Conservation (phyloP, 2,797 vertebrate species). For the Danio albolineatus region DNA sequence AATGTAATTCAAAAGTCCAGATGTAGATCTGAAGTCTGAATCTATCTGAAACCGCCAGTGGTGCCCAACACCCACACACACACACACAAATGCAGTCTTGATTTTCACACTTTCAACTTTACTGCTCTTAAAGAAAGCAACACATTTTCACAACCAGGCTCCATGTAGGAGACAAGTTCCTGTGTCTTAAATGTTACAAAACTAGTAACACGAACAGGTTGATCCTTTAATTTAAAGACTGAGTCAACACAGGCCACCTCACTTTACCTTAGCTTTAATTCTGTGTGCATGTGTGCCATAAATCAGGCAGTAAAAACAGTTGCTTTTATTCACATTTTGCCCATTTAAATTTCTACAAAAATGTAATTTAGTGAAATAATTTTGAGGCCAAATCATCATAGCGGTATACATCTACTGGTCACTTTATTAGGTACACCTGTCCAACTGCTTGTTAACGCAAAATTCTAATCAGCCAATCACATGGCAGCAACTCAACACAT, state of each 20-base stretch:
- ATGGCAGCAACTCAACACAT: too few relatives aligned
- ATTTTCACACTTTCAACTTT: constrained; percentile 10
- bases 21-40: constrained; percentile 40
- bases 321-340: not conserved
- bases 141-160: constrained; percentile 22
- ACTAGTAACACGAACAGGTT: not conserved
- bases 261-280: constrained; percentile 15
- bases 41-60: not conserved
- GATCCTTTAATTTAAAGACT: too few relatives aligned
- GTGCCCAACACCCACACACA: constrained; percentile 1
- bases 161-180: constrained; percentile 14
- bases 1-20: constrained; percentile 32
- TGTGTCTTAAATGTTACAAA: not conserved
- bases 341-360: too few relatives aligned
- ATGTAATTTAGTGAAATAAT: too few relatives aligned
- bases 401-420: too few relatives aligned
- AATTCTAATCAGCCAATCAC: too few relatives aligned
- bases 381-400: too few relatives aligned
- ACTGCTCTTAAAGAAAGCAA: constrained; percentile 9
- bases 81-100: not conserved
- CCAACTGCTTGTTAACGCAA: too few relatives aligned
- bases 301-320: not conserved
- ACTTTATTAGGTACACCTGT: too few relatives aligned
- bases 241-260: not conserved
- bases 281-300: constrained; percentile 5